Conservation (phyloP, 53 echinoderm and acorn worm species). For the Paracentrotus lividus region DNA sequence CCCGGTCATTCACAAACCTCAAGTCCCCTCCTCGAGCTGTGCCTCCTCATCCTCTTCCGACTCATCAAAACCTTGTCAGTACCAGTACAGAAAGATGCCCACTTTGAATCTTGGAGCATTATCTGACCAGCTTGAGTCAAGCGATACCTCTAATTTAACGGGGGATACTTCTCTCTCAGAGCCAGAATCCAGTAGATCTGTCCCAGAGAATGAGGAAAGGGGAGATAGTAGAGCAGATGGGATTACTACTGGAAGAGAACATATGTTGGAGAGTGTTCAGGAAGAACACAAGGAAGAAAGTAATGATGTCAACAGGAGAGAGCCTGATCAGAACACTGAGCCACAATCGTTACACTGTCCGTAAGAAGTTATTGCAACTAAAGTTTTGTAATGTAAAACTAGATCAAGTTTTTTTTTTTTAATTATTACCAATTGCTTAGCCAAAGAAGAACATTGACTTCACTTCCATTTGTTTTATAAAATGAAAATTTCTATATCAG, state of each 20-base stretch:
- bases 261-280: background rate
- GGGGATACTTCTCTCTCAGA: constrained; percentile 39
- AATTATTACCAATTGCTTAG: background rate
- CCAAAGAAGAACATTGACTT: background rate
- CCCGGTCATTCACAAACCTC: background rate
- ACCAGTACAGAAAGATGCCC: constrained; percentile 15
- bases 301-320: constrained; percentile 22
- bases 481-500: background rate
- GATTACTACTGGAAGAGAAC: too few species aligned
- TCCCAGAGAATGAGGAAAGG: constrained; percentile 55
- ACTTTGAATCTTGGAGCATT: background rate
- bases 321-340: constrained; percentile 71
- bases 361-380: background rate
- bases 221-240: background rate
- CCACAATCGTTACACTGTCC: background rate
- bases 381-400: too few species aligned
- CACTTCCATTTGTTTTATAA: background rate
- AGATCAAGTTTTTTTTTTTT: too few species aligned
- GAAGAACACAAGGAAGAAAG: background rate
- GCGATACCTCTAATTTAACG: constrained; percentile 36
- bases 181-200: constrained; percentile 23
- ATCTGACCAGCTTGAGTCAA: background rate
- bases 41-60: constrained; percentile 28
- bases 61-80: background rate
- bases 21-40: background rate